Base-by-base conservation (phyloP, 2,113 vertebrate genomes). In the Clarias macrocephalus region DNA sequence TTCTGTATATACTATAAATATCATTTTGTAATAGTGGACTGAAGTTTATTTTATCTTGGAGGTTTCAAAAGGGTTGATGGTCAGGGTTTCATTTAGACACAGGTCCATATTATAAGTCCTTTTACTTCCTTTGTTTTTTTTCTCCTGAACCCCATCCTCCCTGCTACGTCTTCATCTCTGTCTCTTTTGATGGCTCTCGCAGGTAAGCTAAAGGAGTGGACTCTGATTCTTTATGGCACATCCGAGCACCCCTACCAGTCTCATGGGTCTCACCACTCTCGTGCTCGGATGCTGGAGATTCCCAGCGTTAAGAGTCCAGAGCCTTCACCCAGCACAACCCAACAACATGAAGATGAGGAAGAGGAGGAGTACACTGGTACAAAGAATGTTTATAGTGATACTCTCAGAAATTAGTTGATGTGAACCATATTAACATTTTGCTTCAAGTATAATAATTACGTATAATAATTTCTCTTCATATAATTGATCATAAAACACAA, bases 161-260 rank as follows among this genome's bases (percentile, higher is more conserved):
- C 28, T 57, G 6, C 25, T 54, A 33, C 11, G 11, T 84, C 33
- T 28, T 1, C 21, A 15, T 85, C 23, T 62, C 19, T 75, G 5
- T 75, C 19, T 88, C 42, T 16, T 5, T 37, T 81, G 9, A 48
- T 25, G 42, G 25, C 21, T 70, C 57, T 75, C 30, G 8, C 92
- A 99, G 97, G 97, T 72, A 98, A 96, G 88, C 89, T 99, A 85
- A 98, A 96, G 86, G 96, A 98, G 83, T 99, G 97, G 97, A 97
- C 95, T 21, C 94, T 99, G 33, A 90, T 96, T 88, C 94, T 99
- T 59, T 95, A 98, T 0, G 97, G 97, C 86, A 98, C 97, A 0
- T 93, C 95, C 0, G 94, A 97, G 92, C 93, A 96, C 86, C 97
- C 97, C 0, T 95, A 97, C 90, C 92, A 91, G 0, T 33, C 90